Percentiles rank a stretch among this genome's conserved stretches.
These are phyloP conservation scores for Eilema depressum DNA, from an alignment of 2,888 invertebrate genomes.

Conservation along the genomic window DNA sequence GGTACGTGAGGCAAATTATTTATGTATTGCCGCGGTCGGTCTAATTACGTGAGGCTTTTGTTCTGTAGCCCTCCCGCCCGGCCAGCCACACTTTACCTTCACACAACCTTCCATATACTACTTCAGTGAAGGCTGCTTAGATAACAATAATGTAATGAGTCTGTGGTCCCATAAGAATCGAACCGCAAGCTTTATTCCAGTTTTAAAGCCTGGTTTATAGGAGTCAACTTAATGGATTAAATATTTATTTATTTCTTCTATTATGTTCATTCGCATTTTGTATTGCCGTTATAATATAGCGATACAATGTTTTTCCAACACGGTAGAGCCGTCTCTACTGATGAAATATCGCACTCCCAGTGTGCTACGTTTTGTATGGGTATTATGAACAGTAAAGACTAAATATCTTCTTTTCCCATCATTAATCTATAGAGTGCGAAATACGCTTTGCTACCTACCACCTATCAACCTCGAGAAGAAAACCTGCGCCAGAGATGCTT, in stretches of 20 bases:
- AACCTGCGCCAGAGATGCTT: too few species aligned
- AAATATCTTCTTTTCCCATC: too few species aligned
- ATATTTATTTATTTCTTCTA: slow-evolving; percentile 16
- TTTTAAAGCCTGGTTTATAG: slow-evolving; percentile 34
- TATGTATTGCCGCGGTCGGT: slow-evolving; percentile 85
- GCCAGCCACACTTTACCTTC: slow-evolving; percentile 67
- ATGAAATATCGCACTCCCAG: too few species aligned
- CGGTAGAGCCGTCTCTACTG: too few species aligned
- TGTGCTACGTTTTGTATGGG: too few species aligned
- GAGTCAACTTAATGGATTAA: slow-evolving; percentile 24
- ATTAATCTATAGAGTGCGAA: too few species aligned
- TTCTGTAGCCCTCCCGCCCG: slow-evolving; percentile 71
- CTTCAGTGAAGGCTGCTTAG: slow-evolving; percentile 59
- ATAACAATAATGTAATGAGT: slow-evolving; percentile 78
- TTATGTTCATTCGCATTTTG: not conserved
- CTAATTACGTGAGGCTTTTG: slow-evolving; percentile 86
- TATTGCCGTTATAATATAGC: too few species aligned
- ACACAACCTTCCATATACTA: slow-evolving; percentile 60
- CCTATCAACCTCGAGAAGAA: too few species aligned
- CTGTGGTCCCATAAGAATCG: slow-evolving; percentile 63
- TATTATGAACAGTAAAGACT: not conserved
- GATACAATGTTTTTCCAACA: too few species aligned
- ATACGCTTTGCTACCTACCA: too few species aligned
- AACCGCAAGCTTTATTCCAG: slow-evolving; percentile 63
- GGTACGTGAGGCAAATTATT: slow-evolving; percentile 86